Conservation (phyloP, 2,888 invertebrate species). For the Mythimna vitellina region DNA sequence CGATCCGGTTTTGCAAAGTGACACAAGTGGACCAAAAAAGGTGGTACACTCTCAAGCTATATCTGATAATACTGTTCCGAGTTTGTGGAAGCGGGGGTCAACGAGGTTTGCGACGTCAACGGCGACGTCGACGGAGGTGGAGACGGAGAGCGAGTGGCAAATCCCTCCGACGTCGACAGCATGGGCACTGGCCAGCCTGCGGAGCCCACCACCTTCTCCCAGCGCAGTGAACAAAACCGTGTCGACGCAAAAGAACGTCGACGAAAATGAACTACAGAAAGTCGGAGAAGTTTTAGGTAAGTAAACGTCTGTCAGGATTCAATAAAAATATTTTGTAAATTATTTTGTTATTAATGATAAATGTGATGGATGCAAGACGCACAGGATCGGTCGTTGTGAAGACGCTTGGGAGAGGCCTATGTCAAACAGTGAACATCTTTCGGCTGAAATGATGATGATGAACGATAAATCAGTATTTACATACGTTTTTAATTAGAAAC, state of each 20-base stretch:
- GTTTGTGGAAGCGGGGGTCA: slow-evolving; percentile 88
- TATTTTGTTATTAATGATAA: neutral
- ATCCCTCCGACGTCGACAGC: slow-evolving; percentile 88
- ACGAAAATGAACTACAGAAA: slow-evolving; percentile 87
- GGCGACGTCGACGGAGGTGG: slow-evolving; percentile 74
- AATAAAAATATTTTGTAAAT: neutral
- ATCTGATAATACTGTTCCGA: slow-evolving; percentile 87
- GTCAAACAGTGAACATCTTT: too few relatives aligned
- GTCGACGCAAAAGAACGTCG: slow-evolving; percentile 75
- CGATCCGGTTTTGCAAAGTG: slow-evolving; percentile 86
- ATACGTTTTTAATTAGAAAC: neutral
- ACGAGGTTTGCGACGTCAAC: slow-evolving; percentile 82
- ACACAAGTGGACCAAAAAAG: slow-evolving; percentile 81
- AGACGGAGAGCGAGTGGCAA: slow-evolving; percentile 78
- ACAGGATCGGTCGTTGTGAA: too few relatives aligned
- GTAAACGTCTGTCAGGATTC: slow-evolving; percentile 32
- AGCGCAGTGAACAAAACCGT: slow-evolving; percentile 72
- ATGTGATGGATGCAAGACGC: too few relatives aligned
- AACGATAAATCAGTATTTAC: slow-evolving; percentile 1
- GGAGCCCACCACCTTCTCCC: slow-evolving; percentile 79
- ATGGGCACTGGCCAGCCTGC: slow-evolving; percentile 88
- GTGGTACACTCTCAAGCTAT: slow-evolving; percentile 83
- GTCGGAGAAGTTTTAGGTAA: slow-evolving; percentile 83
- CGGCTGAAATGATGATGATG: too few relatives aligned
- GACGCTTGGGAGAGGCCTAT: too few relatives aligned